phyloP scores from a whole-genome alignment of 2,113 vertebrate species.

The Recurvirostra avosetta region DNA sequence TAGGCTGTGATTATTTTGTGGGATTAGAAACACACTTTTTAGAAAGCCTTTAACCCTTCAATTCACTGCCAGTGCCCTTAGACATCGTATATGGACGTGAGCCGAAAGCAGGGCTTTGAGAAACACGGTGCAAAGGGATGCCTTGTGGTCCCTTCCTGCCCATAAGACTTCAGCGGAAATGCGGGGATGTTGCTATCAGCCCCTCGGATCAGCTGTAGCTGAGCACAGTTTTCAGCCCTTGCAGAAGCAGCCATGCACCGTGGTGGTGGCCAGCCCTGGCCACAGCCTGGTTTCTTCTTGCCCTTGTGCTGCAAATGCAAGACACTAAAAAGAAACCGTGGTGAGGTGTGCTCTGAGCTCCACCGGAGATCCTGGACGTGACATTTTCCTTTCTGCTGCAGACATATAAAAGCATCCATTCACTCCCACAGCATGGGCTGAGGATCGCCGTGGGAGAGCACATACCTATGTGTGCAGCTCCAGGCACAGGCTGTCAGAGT shows the following conservation, averaged over 20 bases:
- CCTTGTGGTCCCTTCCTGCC: background rate
- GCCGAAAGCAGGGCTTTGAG: accelerated
- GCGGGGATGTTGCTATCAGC: background rate
- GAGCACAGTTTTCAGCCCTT: background rate
- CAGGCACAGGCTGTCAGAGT: background rate
- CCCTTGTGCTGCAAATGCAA: background rate
- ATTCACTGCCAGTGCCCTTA: background rate
- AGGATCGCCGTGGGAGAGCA: accelerated
- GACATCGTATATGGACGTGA: background rate
- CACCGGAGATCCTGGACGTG: background rate
- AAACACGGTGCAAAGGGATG: accelerated
- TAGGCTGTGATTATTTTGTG: background rate
- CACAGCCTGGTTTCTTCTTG: background rate
- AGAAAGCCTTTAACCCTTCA: background rate
- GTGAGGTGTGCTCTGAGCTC: background rate
- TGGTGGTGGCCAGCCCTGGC: accelerated
- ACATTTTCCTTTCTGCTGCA: background rate
- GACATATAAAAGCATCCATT: background rate
- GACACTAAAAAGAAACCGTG: accelerated
- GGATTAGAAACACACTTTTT: background rate
- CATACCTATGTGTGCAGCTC: accelerated
- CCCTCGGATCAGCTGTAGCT: background rate
- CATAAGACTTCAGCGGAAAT: background rate
- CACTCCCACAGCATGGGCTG: accelerated
- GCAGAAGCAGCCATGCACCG: background rate